Conservation (phyloP, 2,888 invertebrate genomes). For the Conistra vaccinii region DNA sequence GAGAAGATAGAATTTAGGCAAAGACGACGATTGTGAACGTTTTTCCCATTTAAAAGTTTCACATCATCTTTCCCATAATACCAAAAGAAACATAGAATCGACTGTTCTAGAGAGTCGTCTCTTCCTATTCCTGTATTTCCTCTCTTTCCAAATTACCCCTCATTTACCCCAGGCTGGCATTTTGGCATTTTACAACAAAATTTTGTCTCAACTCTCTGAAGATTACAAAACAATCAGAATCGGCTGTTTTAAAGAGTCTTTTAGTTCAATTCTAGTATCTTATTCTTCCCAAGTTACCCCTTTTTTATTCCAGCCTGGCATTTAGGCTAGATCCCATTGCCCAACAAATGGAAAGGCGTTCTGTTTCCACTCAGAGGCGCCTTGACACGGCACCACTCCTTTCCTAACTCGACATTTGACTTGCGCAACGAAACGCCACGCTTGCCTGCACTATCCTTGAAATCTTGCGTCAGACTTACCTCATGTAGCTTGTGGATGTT, state of each 20-base stretch:
- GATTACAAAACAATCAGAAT: background rate
- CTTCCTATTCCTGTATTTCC: background rate
- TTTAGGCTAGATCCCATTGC: constrained; percentile 82
- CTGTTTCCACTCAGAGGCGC: constrained; percentile 67
- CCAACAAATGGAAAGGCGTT: constrained; percentile 82
- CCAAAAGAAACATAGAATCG: background rate
- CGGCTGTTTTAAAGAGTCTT: background rate
- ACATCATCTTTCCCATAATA: background rate
- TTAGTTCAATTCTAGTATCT: no score
- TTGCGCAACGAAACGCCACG: constrained; percentile 72
- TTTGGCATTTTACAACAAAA: constrained; percentile 57
- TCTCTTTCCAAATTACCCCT: constrained; percentile 3
- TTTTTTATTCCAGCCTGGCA: constrained; percentile 66
- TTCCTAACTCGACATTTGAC: constrained; percentile 86
- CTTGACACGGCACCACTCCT: constrained; percentile 85
- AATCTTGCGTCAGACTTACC: constrained; percentile 72
- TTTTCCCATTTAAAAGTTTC: no score
- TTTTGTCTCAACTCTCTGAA: no score
- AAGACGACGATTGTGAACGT: background rate
- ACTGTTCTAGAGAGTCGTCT: no score
- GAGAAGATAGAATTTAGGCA: background rate
- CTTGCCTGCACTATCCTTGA: constrained; percentile 74
- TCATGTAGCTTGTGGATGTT: constrained; percentile 61
- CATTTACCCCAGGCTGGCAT: constrained; percentile 69
- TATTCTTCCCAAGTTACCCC: constrained; percentile 1